Evolutionary conservation across 2,888 invertebrate species (phyloP).

Genomic region (Morinoia aosen): DNA sequence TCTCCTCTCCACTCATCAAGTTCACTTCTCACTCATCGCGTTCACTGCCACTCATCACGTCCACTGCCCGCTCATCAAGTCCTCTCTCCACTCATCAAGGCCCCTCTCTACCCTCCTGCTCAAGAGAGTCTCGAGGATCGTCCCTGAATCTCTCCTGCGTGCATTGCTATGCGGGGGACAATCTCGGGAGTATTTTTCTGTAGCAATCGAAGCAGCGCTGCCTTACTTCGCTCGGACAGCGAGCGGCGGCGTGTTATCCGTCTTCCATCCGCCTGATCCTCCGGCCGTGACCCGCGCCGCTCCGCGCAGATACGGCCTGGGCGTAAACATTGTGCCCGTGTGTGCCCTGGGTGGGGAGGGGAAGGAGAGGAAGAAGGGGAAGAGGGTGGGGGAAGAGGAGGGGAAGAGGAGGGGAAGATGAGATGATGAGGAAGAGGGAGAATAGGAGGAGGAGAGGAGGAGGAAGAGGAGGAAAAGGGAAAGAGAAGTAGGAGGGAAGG

Average conservation of each 20-base stretch:
- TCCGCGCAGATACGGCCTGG: background rate
- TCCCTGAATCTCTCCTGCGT: background rate
- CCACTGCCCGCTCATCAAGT: background rate
- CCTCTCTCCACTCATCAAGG: background rate
- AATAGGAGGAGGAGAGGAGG: background rate
- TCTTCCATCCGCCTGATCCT: constrained; percentile 3
- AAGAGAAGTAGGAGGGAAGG: background rate
- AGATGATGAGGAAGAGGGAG: no score
- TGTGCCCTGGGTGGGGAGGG: background rate
- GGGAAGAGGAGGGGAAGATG: background rate
- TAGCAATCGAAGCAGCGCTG: background rate
- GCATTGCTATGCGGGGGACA: constrained; percentile 34
- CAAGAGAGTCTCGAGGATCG: background rate
- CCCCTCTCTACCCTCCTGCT: background rate
- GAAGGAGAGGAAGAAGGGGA: background rate
- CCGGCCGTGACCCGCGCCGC: background rate
- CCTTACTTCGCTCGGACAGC: constrained; percentile 9
- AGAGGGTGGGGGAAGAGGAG: background rate
- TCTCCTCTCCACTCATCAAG: no score
- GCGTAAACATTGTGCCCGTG: background rate
- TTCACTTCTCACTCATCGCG: no score
- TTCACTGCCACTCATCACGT: no score
- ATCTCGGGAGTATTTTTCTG: constrained; percentile 36
- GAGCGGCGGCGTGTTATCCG: constrained; percentile 22
- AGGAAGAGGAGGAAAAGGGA: background rate